These are phyloP conservation scores for Alviniconcha strummeri DNA, from an alignment of 2,888 invertebrate species.

Conservation along the genomic window DNA sequence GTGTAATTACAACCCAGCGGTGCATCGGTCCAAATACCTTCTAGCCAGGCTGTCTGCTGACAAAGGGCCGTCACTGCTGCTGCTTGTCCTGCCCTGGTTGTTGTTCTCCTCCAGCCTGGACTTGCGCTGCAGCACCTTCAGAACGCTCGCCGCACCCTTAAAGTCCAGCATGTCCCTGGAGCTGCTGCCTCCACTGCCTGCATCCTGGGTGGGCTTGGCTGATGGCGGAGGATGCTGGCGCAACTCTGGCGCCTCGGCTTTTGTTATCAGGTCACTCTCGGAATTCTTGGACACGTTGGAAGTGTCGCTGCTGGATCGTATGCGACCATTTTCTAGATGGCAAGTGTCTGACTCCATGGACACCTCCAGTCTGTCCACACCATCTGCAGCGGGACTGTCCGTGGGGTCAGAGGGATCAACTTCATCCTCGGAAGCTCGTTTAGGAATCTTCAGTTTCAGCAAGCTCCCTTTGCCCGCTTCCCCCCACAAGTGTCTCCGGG, in stretches of 20 bases:
- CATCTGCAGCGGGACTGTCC: background rate
- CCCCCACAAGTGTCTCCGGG: slow-evolving; percentile 23
- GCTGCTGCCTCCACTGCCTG: background rate
- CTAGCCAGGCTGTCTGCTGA: background rate
- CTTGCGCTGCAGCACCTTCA: slow-evolving; percentile 33
- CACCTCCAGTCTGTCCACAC: slow-evolving; percentile 14
- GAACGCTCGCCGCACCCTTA: slow-evolving; percentile 34
- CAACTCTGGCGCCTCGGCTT: background rate
- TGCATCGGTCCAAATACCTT: background rate
- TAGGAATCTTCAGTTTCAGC: slow-evolving; percentile 25
- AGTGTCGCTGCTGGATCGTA: slow-evolving; percentile 30
- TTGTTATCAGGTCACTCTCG: slow-evolving; percentile 29
- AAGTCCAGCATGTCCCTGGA: slow-evolving; percentile 23
- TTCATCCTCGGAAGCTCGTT: background rate
- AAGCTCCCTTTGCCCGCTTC: background rate
- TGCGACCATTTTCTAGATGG: background rate
- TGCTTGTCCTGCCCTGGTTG: slow-evolving; percentile 24
- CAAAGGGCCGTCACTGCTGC: background rate
- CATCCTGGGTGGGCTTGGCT: background rate
- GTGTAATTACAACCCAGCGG: too few species aligned
- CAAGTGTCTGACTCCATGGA: background rate
- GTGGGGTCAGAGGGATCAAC: background rate
- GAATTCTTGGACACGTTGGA: slow-evolving; percentile 33
- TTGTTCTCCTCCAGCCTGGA: slow-evolving; percentile 30
- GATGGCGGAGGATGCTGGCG: background rate